Conservation (phyloP, 2,888 invertebrate genomes). For the Drosophila percnosoma region DNA sequence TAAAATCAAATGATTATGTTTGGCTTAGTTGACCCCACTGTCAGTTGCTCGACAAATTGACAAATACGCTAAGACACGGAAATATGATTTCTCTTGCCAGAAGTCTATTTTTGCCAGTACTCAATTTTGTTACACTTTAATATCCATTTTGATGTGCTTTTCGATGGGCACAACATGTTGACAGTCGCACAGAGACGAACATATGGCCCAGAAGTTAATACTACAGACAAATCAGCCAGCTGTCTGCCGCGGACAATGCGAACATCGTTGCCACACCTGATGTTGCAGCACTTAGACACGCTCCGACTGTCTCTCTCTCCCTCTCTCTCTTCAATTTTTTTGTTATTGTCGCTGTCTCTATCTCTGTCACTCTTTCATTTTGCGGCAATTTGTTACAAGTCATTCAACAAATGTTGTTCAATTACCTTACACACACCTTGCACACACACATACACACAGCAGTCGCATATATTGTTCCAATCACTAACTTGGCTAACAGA, state of each 20-base stretch:
- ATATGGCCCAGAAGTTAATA: conserved; percentile 45
- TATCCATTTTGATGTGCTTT: not conserved
- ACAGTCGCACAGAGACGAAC: conserved; percentile 26
- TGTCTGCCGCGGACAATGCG: conserved; percentile 49
- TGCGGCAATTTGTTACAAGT: conserved; percentile 71
- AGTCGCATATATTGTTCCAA: conserved; percentile 42
- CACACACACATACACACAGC: conserved; percentile 11
- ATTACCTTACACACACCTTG: conserved; percentile 57
- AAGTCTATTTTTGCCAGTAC: not conserved
- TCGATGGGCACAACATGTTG: conserved; percentile 20
- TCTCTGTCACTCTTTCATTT: conserved; percentile 8
- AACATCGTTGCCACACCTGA: conserved; percentile 35
- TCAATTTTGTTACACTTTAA: not conserved
- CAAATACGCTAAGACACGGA: not conserved
- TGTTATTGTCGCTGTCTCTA: not conserved
- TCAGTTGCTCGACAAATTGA: not conserved
- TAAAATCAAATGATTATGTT: not conserved
- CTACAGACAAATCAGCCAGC: conserved; percentile 43
- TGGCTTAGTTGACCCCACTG: not conserved
- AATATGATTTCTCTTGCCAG: not conserved
- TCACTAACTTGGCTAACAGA: conserved; percentile 47
- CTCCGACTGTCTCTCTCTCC: not conserved
- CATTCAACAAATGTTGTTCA: conserved; percentile 81
- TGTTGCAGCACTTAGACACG: conserved; percentile 23
- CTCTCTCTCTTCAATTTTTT: not conserved